Percentiles rank a stretch among this genome's conserved stretches.
Conservation (phyloP, 2,113 vertebrate species). For the Cavia porcellus region DNA sequence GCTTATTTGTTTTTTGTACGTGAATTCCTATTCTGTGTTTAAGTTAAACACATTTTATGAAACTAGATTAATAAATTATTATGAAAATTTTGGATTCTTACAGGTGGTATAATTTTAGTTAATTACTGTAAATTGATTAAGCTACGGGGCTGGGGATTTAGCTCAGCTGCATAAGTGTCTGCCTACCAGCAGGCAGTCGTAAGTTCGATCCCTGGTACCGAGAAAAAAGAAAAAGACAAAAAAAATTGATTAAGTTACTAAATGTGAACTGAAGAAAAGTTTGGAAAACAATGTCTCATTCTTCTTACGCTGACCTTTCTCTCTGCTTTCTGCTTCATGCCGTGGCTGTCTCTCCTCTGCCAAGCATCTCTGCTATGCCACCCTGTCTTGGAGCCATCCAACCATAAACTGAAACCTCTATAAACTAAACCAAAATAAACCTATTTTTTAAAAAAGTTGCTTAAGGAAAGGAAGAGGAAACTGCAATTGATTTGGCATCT, state of each 20-base stretch:
- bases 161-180: no score
- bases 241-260: background rate
- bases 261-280: conserved; percentile 26
- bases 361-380: background rate
- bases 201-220: no score
- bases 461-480: conserved; percentile 18
- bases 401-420: background rate
- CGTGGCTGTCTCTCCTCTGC: background rate
- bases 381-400: background rate
- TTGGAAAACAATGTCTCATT: conserved; percentile 1
- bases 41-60: conserved; percentile 44
- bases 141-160: background rate
- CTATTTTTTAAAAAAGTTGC: background rate
- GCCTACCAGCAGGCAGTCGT: no score
- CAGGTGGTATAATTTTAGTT: background rate
- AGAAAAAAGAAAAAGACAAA: no score
- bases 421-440: background rate
- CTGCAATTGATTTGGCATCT: background rate
- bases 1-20: background rate
- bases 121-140: background rate
- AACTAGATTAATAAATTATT: conserved; percentile 36
- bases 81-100: conserved; percentile 6
- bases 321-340: background rate
- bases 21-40: conserved; percentile 25
- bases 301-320: background rate